Evolutionary conservation across 2,113 vertebrate genomes (phyloP), one percentile per base, ranked within the genome.

Genomic region (Apaloderma vittatum): DNA sequence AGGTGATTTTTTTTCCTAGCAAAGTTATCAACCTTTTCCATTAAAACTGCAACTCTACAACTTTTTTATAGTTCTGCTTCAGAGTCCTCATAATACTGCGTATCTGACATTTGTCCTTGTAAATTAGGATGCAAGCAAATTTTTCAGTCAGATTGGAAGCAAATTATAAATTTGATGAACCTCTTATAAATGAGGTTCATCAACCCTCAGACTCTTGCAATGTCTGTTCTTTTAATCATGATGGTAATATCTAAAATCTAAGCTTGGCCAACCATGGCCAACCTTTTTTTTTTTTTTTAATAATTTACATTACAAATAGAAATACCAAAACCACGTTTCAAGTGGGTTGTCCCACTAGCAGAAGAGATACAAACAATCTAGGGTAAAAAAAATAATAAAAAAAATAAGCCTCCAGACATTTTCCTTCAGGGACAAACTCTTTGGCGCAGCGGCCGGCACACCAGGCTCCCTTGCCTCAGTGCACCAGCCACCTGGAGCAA

Each of bases 371-470:
- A 71, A 77, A 59, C 57, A 85, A 66, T 88, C 59, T n/a, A 34
- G 20, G 43, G 4, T 0, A 0, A 1, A 37, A 37, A 54, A 21
- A 30, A 37, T 1, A 84, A 36, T 5, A 40, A 7, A 1, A 68
- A 89, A 59, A 89, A 67, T 13, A 54, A 52, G 16, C 16, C 22
- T 79, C 32, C 8, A 26, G 30, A 30, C 13, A 24, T 65, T 88
- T 75, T 63, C 16, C 37, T 86, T 63, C 30, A 13, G 0, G 6
- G 58, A 59, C 19, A 68, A 27, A 58, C 26, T 9, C 11, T 52
- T 48, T 54, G 51, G 43, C 0, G 1, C 8, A 58, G 58, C 0
- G 0, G 8, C 15, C 1, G 2, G 30, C 9, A 71, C 0, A 0
- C 5, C 0, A 5, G 20, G 13, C 12, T 89, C 49, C 16, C 3